Conservation (phyloP, 2,888 invertebrate genomes). For the Lucinisca nassula region DNA sequence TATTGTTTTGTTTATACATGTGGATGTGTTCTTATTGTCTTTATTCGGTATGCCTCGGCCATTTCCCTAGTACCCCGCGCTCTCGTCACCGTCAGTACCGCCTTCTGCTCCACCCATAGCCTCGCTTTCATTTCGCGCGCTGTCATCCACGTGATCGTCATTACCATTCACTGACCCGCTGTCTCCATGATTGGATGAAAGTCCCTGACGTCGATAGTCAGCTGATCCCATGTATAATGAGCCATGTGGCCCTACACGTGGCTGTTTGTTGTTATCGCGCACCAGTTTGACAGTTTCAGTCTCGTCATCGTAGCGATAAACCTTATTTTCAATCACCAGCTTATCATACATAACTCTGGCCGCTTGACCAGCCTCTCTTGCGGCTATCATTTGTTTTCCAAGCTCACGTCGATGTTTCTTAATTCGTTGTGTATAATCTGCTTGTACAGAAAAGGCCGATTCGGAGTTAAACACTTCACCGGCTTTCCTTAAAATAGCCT, state of each 20-base stretch:
- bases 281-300: constrained; percentile 11
- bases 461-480: background rate
- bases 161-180: background rate
- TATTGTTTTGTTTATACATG: background rate
- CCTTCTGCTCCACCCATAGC: background rate
- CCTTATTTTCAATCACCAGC: constrained; percentile 10
- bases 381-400: constrained; percentile 16
- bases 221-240: background rate
- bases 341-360: constrained; percentile 34
- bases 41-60: constrained; percentile 18
- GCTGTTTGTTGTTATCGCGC: background rate
- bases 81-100: background rate
- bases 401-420: constrained; percentile 19
- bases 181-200: background rate
- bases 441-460: constrained; percentile 9
- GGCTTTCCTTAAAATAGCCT: constrained; percentile 17
- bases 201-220: background rate
- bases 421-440: constrained; percentile 14
- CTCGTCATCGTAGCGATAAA: constrained; percentile 22
- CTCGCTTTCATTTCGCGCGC: background rate
- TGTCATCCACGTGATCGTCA: background rate
- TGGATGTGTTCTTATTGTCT: no score
- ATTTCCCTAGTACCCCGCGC: background rate
- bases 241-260: background rate
- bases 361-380: constrained; percentile 8